Evolutionary conservation across 2,888 invertebrate genomes (phyloP), one percentile per base, ranked within the genome.

Genomic region (Drosophila atripex): DNA sequence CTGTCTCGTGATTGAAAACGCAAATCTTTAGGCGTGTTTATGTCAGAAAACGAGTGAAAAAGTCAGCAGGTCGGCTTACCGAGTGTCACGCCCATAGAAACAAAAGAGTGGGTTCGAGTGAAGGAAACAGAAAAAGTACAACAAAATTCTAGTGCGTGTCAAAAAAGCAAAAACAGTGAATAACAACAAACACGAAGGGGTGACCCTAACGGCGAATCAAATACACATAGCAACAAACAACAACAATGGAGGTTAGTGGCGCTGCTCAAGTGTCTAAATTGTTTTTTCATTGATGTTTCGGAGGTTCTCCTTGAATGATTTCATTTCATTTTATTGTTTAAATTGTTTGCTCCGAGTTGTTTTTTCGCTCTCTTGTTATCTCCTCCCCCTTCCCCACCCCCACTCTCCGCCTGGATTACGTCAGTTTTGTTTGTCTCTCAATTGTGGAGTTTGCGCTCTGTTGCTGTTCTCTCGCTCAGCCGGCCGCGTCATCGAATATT

Each of bases 161-260:
- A 66, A 52, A 75, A 61, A 68, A 32, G 38, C 61, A 18, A 59
- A 69, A 66, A 71, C 49, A 69, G 69, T 74, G 66, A 73, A 64
- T 53, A 73, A 57, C 53, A 63, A 55, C 58, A 73, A 77, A 68
- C 54, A 71, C 54, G 53, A 50, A 47, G 49, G 61, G 69, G 69
- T 73, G 73, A 66, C 64, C 65, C 69, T 56, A 65, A 68, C 53
- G 52, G 58, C 49, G 43, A 51, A 39, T 8, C 7, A 63, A 70
- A 53, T 41, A 18, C 46, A 59, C 47, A 18, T 14, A 46, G 41
- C 46, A 55, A 11, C 25, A 38, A 70, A 59, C 52, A 73, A 80
- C 47, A 73, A 80, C 45, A 59, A 82, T 89, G 89, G 87, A 88
- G 87, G 87, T 88, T 84, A 86, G 87, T 87, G 64, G 54, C 66